Evolutionary conservation across 2,797 vertebrate genomes (phyloP), one percentile per base, ranked within the genome.

Genomic region (Acanthis flammea): DNA sequence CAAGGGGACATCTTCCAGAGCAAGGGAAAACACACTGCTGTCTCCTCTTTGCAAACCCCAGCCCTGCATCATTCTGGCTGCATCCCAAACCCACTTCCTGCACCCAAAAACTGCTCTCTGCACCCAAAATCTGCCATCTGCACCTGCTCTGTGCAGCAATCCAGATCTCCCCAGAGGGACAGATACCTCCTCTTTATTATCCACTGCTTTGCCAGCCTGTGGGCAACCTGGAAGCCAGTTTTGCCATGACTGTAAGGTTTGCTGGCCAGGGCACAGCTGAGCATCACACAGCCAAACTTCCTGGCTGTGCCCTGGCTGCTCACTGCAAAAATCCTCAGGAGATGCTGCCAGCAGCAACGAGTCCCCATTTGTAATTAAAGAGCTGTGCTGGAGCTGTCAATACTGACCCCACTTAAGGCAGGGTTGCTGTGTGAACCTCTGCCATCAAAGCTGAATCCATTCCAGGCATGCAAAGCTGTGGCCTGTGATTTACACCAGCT

Each of bases 51-150:
- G 58, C 4, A 3, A 31, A 62, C 4, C n/a, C 23, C 75, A 80
- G 37, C 3, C 3, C 14, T 15, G n/a, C 9, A 1, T 23, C 7
- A 0, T 51, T 65, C 50, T 7, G 44, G 19, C 47, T 42, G 28
- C 48, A 25, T 35, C 8, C 3, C 31, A 68, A 44, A 19, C 9
- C n/a, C 22, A 2, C 23, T 2, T 1, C 10, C 45, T 30, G 33
- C 39, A 18, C 47, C 8, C 2, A 35, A 67, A 70, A 23, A 2
- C 9, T 33, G 3, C 44, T 0, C 1, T 10, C 33, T 61, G 31
- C 12, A 21, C 9, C 42, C 24, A 48, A 12, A 80, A 42, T 23
- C 19, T 35, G 2, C 35, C 5, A 3, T 7, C 60, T 70, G 33
- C 23, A 31, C 23, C n/a, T 19, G 41, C 67, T 55, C 45, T 42